phyloP scores from a whole-genome alignment of 2,888 invertebrate species.

The Trissolcus brochymenae region DNA sequence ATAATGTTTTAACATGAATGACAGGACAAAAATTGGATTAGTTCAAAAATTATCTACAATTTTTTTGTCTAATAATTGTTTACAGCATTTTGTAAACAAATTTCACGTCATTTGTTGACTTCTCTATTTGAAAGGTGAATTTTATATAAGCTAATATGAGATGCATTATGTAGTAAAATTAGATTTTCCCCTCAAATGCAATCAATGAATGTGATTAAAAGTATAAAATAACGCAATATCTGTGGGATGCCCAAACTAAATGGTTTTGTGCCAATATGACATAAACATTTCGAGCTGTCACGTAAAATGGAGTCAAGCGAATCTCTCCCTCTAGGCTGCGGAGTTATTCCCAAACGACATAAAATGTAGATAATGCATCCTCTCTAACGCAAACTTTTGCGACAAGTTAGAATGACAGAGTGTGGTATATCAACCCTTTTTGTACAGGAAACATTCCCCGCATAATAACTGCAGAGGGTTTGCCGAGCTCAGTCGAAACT shows the following conservation, averaged over 20 bases:
- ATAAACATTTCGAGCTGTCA: conserved; percentile 45
- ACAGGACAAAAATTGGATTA: too few species aligned
- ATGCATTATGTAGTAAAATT: too few species aligned
- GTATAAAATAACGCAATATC: conserved; percentile 23
- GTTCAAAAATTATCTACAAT: too few species aligned
- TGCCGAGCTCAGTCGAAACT: conserved; percentile 63
- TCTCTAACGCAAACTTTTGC: conserved; percentile 44
- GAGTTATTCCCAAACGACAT: conserved; percentile 54
- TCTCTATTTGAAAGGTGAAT: too few species aligned
- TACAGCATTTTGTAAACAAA: too few species aligned
- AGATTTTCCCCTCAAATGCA: conserved; percentile 30
- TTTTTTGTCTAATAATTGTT: too few species aligned
- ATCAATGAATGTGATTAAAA: conserved; percentile 46
- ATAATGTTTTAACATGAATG: too few species aligned
- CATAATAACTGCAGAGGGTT: conserved; percentile 65
- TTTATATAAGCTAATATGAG: too few species aligned
- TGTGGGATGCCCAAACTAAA: conserved; percentile 32
- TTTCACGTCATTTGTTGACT: too few species aligned
- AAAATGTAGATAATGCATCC: conserved; percentile 65
- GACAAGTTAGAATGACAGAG: conserved; percentile 61
- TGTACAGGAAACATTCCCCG: conserved; percentile 51
- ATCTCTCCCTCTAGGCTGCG: conserved; percentile 41
- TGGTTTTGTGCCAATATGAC: conserved; percentile 36
- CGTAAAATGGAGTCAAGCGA: conserved; percentile 43
- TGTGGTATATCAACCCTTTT: conserved; percentile 67